These are phyloP conservation scores for Atherinomorus stipes DNA, from an alignment of 2,113 vertebrate species.

Conservation along the genomic window DNA sequence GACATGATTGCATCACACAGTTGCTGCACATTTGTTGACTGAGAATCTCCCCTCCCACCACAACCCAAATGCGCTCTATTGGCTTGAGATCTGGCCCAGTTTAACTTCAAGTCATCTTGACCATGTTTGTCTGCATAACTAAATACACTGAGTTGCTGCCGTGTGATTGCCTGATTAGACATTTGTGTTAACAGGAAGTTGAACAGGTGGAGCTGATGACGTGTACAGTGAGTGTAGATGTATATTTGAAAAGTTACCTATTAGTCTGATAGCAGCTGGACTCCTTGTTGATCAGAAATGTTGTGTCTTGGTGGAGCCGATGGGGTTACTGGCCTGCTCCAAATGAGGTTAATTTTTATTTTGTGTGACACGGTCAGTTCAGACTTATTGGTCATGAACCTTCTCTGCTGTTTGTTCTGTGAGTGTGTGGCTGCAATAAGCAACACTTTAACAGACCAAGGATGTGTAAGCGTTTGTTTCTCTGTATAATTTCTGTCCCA, in stretches of 20 bases:
- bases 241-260: not conserved
- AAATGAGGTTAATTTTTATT: constrained; percentile 62
- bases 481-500: not conserved
- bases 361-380: constrained; percentile 5
- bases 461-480: not conserved
- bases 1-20: too few relatives aligned
- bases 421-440: constrained; percentile 18
- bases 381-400: constrained; percentile 3
- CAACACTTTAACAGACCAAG: constrained; percentile 51
- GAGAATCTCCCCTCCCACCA: too few relatives aligned
- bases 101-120: too few relatives aligned
- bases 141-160: too few relatives aligned
- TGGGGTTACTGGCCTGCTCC: constrained; percentile 21
- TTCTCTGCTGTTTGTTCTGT: not conserved
- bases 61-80: too few relatives aligned
- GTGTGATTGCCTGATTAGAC: too few relatives aligned
- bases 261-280: not conserved
- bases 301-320: constrained; percentile 39
- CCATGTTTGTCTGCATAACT: too few relatives aligned
- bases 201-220: too few relatives aligned
- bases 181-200: too few relatives aligned
- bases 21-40: too few relatives aligned
- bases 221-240: too few relatives aligned
- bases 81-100: too few relatives aligned
- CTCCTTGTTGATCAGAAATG: not conserved